phyloP scores from a whole-genome alignment of 2,888 invertebrate genomes.

The Cheilosia vernalis region DNA sequence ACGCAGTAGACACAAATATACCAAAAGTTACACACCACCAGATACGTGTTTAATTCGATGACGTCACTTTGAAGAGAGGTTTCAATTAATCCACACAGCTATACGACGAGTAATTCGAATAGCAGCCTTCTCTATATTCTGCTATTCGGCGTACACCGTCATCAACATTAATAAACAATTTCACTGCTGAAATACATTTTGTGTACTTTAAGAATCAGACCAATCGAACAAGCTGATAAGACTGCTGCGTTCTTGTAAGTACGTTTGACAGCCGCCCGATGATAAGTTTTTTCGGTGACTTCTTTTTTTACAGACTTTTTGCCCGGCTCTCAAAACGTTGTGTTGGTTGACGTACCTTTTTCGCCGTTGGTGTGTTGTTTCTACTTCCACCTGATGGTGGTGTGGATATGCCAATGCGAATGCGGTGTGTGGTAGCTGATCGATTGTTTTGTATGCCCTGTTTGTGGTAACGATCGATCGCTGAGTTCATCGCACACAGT shows the following conservation, averaged over 20 bases:
- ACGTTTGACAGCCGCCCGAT: slow-evolving; percentile 42
- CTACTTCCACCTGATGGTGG: slow-evolving; percentile 18
- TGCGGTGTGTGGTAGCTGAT: slow-evolving; percentile 45
- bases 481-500: slow-evolving; percentile 69
- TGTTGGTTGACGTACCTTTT: slow-evolving; percentile 13
- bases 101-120: background rate
- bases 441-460: slow-evolving; percentile 62
- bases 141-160: background rate
- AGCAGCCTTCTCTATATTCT: background rate
- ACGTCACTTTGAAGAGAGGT: slow-evolving; percentile 42
- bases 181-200: slow-evolving; percentile 1
- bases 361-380: background rate
- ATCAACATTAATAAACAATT: background rate
- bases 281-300: slow-evolving; percentile 30
- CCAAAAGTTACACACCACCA: background rate
- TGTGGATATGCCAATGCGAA: slow-evolving; percentile 7
- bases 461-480: slow-evolving; percentile 60
- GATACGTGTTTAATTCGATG: slow-evolving; percentile 29
- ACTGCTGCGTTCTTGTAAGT: slow-evolving; percentile 18
- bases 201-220: slow-evolving; percentile 11
- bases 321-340: slow-evolving; percentile 30
- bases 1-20: slow-evolving; percentile 21
- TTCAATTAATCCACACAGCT: slow-evolving; percentile 6
- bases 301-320: slow-evolving; percentile 20
- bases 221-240: slow-evolving; percentile 58